Evolutionary conservation across 2,113 vertebrate genomes (phyloP).

Genomic region (Ranitomeya imitator): DNA sequence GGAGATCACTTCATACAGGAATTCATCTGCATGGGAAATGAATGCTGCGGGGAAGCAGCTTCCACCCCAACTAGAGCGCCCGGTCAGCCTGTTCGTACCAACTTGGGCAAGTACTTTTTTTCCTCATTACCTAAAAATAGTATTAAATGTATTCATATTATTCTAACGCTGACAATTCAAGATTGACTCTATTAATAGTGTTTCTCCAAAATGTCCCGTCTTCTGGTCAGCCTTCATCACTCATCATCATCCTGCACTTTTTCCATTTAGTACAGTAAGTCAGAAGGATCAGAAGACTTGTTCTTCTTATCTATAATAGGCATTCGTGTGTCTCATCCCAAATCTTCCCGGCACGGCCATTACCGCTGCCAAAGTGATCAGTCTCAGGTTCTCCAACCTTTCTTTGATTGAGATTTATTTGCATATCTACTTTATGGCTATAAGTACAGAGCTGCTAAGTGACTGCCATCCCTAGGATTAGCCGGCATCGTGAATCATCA

Average conservation of each 20-base stretch:
- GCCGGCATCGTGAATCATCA: not conserved
- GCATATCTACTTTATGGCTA: constrained; percentile 1
- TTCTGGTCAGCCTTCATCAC: not conserved
- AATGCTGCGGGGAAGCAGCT: constrained; percentile 79
- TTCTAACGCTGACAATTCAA: too few species aligned
- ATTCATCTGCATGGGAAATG: constrained; percentile 82
- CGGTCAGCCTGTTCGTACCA: constrained; percentile 79
- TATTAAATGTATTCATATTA: too few species aligned
- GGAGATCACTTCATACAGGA: constrained; percentile 70
- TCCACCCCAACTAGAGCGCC: constrained; percentile 79
- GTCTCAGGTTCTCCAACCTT: not conserved
- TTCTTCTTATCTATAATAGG: not conserved
- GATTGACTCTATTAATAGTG: not conserved
- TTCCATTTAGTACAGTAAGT: not conserved
- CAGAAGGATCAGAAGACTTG: not conserved
- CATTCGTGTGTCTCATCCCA: not conserved
- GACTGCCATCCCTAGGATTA: not conserved
- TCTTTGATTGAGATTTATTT: not conserved
- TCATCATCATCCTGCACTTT: not conserved
- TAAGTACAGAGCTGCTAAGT: not conserved
- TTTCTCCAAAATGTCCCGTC: not conserved
- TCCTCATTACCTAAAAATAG: too few species aligned
- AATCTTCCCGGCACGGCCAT: not conserved
- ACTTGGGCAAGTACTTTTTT: constrained; percentile 79
- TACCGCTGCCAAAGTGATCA: not conserved